Evolutionary conservation across 2,797 vertebrate genomes (phyloP), one percentile per base, ranked within the genome.

Genomic region (Anisognathus igniventris): DNA sequence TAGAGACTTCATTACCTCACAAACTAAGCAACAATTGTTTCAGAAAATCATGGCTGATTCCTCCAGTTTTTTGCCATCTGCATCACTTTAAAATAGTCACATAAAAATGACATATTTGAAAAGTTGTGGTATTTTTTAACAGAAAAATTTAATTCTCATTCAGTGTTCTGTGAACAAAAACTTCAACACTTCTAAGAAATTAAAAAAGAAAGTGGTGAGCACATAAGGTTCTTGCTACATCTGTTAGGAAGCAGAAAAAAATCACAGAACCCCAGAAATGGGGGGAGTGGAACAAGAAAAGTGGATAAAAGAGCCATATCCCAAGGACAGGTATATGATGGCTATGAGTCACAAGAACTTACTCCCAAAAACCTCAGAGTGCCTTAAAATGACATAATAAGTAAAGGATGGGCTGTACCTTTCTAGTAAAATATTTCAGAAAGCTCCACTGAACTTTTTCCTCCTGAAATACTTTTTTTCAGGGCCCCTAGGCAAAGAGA

Each of bases 121-220:
- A 94, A 86, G 53, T 37, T 88, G 57, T 81, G 42, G 11, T 17
- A 7, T 47, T 39, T 65, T 92, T 77, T 78, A 75, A 75, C 74
- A 84, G 74, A 94, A 86, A 57, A 60, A 64, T 67, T 79, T 70
- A 82, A 79, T 84, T 95, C 71, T 87, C 9, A 61, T 93, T 93
- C 90, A 87, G 53, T 86, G 73, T 76, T 60, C 86, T 94, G 77
- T 80, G 84, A 96, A 89, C 39, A 50, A 95, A 84, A 95, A 85
- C 50, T 92, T 95, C 92, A 94, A 90, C 90, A 57, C 66, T 86
- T 93, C 40, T 80, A 66, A 47, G 67, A 86, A 94, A 94, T 68
- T 58, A 47, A 80, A 88, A 91, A 91, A 86, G 68, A 58, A 95
- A 91, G 57, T 64, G 45, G 37, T 57, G 28, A 93, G 77, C 67